phyloP scores from a whole-genome alignment of 2,888 invertebrate species.

The Spilarctia lutea region DNA sequence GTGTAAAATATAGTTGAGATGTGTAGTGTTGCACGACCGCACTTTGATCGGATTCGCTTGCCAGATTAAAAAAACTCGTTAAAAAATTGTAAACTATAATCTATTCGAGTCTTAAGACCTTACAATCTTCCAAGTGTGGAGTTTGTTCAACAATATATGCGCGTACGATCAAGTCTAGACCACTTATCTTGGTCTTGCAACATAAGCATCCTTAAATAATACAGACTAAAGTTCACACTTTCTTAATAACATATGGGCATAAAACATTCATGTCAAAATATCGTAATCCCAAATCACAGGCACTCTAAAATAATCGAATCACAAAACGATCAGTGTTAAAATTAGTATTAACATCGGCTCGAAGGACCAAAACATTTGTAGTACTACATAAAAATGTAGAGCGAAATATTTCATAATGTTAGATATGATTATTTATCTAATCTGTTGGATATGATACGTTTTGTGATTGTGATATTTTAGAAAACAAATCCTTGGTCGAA shows the following conservation, averaged over 20 bases:
- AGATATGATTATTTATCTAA: not conserved
- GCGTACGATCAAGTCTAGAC: not conserved
- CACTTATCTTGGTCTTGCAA: not conserved
- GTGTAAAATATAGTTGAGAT: slow-evolving; percentile 27
- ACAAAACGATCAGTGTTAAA: not conserved
- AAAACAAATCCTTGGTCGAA: not conserved
- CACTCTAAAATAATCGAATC: not conserved
- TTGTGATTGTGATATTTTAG: not conserved
- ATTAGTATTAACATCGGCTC: not conserved
- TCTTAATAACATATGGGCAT: not conserved
- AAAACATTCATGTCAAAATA: not conserved
- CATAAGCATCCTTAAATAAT: not conserved
- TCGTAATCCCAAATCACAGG: not conserved
- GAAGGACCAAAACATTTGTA: not conserved
- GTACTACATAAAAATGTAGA: not conserved
- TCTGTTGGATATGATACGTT: not conserved
- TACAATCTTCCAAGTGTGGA: not conserved
- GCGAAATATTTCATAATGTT: not conserved
- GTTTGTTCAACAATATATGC: not conserved
- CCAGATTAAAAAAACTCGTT: not conserved
- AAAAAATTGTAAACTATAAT: not conserved
- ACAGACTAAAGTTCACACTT: not conserved
- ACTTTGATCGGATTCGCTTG: not conserved
- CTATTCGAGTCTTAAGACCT: not conserved
- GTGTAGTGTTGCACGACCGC: slow-evolving; percentile 27